Percentiles rank a stretch among this genome's conserved stretches.
These are phyloP conservation scores for Clostera curtula DNA, from an alignment of 2,888 invertebrate genomes.

Conservation along the genomic window DNA sequence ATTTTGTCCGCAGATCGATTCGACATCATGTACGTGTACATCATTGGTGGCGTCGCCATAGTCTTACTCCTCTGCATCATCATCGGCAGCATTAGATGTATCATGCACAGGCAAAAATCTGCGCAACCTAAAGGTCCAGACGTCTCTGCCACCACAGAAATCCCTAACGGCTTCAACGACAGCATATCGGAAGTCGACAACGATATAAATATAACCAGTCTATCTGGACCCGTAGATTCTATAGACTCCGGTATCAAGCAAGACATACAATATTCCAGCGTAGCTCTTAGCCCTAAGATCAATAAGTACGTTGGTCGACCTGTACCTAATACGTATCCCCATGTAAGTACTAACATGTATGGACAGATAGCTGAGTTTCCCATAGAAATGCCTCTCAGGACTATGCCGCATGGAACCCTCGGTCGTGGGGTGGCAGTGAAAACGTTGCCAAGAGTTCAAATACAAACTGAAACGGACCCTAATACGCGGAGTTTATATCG, in stretches of 20 bases:
- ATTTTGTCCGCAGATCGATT: constrained; percentile 77
- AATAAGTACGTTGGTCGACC: constrained; percentile 67
- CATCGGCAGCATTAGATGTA: constrained; percentile 81
- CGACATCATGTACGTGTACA: constrained; percentile 88
- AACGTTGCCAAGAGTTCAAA: constrained; percentile 60
- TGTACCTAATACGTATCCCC: constrained; percentile 66
- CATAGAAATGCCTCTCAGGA: constrained; percentile 69
- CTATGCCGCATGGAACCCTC: constrained; percentile 65
- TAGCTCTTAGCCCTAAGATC: constrained; percentile 63
- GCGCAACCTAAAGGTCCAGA: constrained; percentile 81
- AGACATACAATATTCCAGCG: constrained; percentile 64
- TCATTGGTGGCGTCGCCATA: constrained; percentile 83
- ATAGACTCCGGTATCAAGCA: constrained; percentile 60
- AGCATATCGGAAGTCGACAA: constrained; percentile 90
- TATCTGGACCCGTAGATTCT: constrained; percentile 77
- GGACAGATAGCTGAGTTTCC: constrained; percentile 69
- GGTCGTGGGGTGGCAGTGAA: constrained; percentile 65
- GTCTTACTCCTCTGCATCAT: constrained; percentile 82
- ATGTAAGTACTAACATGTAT: constrained; percentile 69
- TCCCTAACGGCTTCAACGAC: constrained; percentile 89
- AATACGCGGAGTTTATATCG: constrained; percentile 78
- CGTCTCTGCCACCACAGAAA: constrained; percentile 82
- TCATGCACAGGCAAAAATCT: constrained; percentile 78
- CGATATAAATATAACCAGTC: constrained; percentile 82
- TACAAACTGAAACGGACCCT: constrained; percentile 68